Percentiles rank a stretch among this genome's conserved stretches.
Evolutionary conservation across 2,797 vertebrate species (phyloP).

Genomic region (Tokudaia tokunoshimensis): DNA sequence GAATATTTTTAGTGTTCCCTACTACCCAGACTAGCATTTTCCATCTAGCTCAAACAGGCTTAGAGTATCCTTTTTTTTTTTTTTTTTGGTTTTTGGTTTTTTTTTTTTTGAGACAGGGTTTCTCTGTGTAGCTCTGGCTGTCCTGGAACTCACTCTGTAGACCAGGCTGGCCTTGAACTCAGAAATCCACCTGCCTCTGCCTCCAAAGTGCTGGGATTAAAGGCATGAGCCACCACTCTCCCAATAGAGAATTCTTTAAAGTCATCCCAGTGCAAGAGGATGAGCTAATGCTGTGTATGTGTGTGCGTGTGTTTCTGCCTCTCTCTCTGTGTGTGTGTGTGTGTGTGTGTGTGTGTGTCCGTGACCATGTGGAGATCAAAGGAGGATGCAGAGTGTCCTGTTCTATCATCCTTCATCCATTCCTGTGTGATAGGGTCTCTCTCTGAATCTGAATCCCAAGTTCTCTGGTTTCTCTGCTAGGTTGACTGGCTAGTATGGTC

Average conservation of each 20-base stretch:
- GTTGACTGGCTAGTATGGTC: background rate
- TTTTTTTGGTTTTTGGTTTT: no score
- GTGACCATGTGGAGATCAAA: no score
- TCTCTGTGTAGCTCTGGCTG: no score
- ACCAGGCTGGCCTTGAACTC: no score
- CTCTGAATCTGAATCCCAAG: background rate
- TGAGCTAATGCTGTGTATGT: no score
- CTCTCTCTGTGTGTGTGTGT: background rate
- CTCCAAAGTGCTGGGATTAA: no score
- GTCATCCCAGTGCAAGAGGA: background rate
- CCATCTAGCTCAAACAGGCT: background rate
- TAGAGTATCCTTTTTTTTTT: background rate
- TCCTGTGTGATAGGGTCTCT: background rate
- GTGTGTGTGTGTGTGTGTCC: background rate
- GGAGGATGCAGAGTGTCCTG: background rate
- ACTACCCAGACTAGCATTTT: background rate
- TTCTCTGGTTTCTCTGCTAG: background rate
- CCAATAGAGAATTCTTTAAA: background rate
- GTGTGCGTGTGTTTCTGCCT: background rate
- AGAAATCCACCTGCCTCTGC: no score
- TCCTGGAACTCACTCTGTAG: no score
- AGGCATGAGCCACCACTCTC: no score
- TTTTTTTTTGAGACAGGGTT: no score
- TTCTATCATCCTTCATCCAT: background rate
- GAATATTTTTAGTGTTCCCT: background rate